Evolutionary conservation across 2,797 vertebrate genomes (phyloP).

Genomic region (Schizopygopsis pylzovi): DNA sequence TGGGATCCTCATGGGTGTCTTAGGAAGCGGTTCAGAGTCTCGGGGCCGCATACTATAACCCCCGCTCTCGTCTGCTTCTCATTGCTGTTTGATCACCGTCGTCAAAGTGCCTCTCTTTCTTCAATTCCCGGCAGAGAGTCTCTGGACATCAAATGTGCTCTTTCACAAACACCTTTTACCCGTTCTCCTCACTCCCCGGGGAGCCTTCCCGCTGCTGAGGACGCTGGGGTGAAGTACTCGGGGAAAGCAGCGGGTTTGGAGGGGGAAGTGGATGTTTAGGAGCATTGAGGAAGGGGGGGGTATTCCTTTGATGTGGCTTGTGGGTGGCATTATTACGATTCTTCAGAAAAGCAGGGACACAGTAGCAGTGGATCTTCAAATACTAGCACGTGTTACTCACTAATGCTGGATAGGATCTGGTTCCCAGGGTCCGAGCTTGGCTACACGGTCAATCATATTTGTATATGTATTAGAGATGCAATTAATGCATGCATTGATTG

Average conservation of each 20-base stretch:
- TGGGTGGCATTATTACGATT: conserved; percentile 63
- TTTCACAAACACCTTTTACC: conserved; percentile 43
- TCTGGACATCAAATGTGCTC: conserved; percentile 57
- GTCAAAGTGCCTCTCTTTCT: conserved; percentile 60
- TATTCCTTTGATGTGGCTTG: conserved; percentile 65
- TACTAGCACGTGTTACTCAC: conserved; percentile 57
- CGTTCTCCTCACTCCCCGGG: conserved; percentile 9
- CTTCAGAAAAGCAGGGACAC: conserved; percentile 60
- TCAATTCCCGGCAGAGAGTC: conserved; percentile 59
- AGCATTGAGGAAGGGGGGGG: conserved; percentile 43
- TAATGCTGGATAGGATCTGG: conserved; percentile 28
- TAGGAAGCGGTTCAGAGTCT: conserved; percentile 38
- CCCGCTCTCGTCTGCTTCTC: conserved; percentile 58
- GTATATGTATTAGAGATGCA: no score
- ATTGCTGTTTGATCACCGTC: conserved; percentile 58
- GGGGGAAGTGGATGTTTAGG: conserved; percentile 32
- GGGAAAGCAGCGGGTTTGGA: conserved; percentile 29
- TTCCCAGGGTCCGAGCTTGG: not conserved
- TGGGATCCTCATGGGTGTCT: conserved; percentile 48
- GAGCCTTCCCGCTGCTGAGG: conserved; percentile 36
- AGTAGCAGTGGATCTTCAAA: conserved; percentile 54
- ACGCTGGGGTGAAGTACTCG: no score
- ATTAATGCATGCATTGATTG: rapidly evolving
- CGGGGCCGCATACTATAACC: conserved; percentile 16
- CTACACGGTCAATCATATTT: not conserved